A percentile compares a stretch with the other conserved stretches of the same genome.
Conservation (phyloP, 1,140 invertebrate genomes). For the Tribolium castaneum region DNA sequence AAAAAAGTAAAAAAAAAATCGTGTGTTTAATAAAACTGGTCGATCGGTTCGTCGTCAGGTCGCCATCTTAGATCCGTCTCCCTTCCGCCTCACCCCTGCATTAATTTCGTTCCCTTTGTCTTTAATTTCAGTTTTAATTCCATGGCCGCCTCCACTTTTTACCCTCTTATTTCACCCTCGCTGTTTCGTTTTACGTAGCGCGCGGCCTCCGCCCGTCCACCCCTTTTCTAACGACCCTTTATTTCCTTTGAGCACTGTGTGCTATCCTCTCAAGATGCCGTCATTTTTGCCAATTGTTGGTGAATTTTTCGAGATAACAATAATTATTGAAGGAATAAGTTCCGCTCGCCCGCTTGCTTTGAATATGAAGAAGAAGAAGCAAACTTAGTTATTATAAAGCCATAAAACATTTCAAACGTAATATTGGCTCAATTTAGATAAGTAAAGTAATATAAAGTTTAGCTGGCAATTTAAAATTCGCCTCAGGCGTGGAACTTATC, state of each 20-base stretch:
- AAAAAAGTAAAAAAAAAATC: no score
- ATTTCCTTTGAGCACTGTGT: background rate
- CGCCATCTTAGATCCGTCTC: slow-evolving; percentile 48
- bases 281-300: slow-evolving; percentile 13
- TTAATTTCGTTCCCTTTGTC: slow-evolving; percentile 58
- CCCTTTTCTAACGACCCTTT: background rate
- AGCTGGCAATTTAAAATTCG: slow-evolving; percentile 62
- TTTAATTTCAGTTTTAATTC: slow-evolving; percentile 60
- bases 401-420: slow-evolving; percentile 60
- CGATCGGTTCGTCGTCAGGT: slow-evolving; percentile 31
- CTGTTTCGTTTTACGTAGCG: slow-evolving; percentile 45
- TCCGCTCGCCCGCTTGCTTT: background rate
- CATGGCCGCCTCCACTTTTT: slow-evolving; percentile 58
- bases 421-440: slow-evolving; percentile 63
- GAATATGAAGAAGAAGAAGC: slow-evolving; percentile 43
- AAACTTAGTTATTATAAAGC: slow-evolving; percentile 57
- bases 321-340: no score
- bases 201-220: background rate
- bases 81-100: slow-evolving; percentile 43
- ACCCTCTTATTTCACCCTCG: slow-evolving; percentile 57
- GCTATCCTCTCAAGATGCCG: slow-evolving; percentile 15
- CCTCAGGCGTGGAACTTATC: slow-evolving; percentile 59
- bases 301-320: background rate
- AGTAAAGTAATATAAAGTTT: slow-evolving; percentile 63
- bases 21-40: background rate